Percentiles rank a stretch among this genome's conserved stretches.
phyloP scores from a whole-genome alignment of 2,113 vertebrate genomes.

The Oceanodroma tethys region DNA sequence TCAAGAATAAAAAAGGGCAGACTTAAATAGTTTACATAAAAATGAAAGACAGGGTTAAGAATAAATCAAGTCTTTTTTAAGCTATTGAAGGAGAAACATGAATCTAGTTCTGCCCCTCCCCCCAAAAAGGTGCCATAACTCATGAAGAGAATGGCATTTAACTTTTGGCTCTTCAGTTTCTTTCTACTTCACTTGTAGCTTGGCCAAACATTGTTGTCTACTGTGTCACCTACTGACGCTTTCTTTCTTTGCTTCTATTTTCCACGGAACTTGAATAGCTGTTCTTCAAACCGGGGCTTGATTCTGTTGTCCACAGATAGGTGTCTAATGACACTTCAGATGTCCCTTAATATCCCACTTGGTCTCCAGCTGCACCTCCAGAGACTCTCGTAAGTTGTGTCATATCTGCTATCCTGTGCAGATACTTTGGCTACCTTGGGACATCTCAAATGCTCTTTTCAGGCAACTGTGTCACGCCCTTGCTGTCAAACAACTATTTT shows the following conservation, averaged over 20 bases:
- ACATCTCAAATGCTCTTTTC: neutral
- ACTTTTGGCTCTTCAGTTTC: neutral
- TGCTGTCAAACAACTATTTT: neutral
- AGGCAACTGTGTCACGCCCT: neutral
- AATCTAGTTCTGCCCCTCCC: neutral
- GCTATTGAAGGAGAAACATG: neutral
- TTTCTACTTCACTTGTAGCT: neutral
- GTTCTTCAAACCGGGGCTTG: neutral
- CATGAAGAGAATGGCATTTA: neutral
- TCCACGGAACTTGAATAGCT: neutral
- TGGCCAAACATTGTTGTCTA: neutral
- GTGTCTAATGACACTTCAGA: neutral
- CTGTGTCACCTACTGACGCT: neutral
- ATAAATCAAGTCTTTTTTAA: neutral
- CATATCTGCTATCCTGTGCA: neutral
- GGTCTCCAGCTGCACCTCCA: neutral
- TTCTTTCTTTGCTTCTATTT: neutral
- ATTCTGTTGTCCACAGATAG: neutral
- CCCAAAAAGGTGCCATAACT: neutral
- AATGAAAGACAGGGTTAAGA: neutral
- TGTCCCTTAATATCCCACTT: neutral
- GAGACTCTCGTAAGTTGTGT: neutral
- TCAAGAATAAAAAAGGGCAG: neutral
- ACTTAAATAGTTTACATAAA: neutral
- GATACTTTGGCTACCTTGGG: neutral